These are phyloP conservation scores for Burhinus bistriatus DNA, from an alignment of 2,113 vertebrate species.

Conservation along the genomic window DNA sequence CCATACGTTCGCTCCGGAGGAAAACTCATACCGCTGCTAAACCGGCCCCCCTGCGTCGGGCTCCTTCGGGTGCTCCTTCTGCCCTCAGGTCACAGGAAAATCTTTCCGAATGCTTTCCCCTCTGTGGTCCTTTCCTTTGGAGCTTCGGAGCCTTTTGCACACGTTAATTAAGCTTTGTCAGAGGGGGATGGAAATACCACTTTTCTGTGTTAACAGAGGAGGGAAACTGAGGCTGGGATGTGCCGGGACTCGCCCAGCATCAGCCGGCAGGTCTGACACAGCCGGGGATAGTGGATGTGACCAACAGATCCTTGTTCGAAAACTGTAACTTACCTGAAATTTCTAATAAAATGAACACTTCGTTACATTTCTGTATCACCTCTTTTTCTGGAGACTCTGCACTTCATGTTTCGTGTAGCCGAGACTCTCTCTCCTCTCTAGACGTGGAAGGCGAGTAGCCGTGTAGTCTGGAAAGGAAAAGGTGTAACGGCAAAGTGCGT, in stretches of 20 bases:
- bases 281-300: not conserved
- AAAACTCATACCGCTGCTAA: not conserved
- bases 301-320: not conserved
- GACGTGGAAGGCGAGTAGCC: not conserved
- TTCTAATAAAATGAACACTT: conserved; percentile 47
- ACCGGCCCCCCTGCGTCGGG: not conserved
- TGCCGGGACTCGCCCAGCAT: not conserved
- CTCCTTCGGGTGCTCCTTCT: not conserved
- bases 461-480: not conserved
- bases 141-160: not conserved
- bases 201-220: not conserved
- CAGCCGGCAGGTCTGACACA: not conserved
- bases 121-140: not conserved
- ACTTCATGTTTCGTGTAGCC: not conserved
- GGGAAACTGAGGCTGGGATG: not conserved
- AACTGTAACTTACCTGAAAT: conserved; percentile 7
- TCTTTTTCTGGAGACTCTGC: not conserved
- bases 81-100: not conserved
- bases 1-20: not conserved
- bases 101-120: not conserved
- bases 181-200: not conserved
- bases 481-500: accelerated
- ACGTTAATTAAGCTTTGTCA: not conserved
- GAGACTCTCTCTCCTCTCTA: not conserved
- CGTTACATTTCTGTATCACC: conserved; percentile 10